Percentiles rank a stretch among this genome's conserved stretches.
phyloP scores from a whole-genome alignment of 2,888 invertebrate species.

The Rhamnusium bicolor region DNA sequence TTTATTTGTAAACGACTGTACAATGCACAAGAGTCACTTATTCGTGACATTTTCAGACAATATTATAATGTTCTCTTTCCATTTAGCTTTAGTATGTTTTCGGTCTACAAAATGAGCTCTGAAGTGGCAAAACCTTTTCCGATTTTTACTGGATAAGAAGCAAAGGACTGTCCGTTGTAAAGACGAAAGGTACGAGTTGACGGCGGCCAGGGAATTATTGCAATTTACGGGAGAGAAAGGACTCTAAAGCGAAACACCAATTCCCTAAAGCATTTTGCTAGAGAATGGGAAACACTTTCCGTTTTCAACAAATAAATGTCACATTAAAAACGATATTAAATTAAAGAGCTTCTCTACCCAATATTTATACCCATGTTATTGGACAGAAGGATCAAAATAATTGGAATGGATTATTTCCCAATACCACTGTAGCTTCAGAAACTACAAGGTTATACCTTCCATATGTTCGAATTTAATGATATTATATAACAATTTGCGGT shows the following conservation, averaged over 20 bases:
- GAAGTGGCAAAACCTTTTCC: conserved; percentile 36
- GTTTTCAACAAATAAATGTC: conserved; percentile 4
- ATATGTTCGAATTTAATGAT: too few relatives aligned
- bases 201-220: conserved; percentile 30
- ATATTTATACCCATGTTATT: neutral
- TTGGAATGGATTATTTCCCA: neutral
- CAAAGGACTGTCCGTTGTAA: conserved; percentile 10
- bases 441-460: too few relatives aligned
- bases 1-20: too few relatives aligned
- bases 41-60: conserved; percentile 7
- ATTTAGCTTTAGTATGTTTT: conserved; percentile 10
- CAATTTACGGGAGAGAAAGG: conserved; percentile 33
- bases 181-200: conserved; percentile 21
- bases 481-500: too few relatives aligned
- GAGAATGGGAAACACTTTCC: neutral
- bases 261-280: conserved; percentile 9
- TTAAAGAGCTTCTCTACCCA: neutral
- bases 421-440: neutral
- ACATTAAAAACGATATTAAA: conserved; percentile 6
- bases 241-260: conserved; percentile 32
- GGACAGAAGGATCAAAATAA: neutral
- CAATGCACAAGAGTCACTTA: neutral
- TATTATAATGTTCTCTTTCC: conserved; percentile 21
- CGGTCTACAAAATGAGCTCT: conserved; percentile 20
- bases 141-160: conserved; percentile 12